Evolutionary conservation across 2,888 invertebrate genomes (phyloP).

Genomic region (Balanococcus diminutus): DNA sequence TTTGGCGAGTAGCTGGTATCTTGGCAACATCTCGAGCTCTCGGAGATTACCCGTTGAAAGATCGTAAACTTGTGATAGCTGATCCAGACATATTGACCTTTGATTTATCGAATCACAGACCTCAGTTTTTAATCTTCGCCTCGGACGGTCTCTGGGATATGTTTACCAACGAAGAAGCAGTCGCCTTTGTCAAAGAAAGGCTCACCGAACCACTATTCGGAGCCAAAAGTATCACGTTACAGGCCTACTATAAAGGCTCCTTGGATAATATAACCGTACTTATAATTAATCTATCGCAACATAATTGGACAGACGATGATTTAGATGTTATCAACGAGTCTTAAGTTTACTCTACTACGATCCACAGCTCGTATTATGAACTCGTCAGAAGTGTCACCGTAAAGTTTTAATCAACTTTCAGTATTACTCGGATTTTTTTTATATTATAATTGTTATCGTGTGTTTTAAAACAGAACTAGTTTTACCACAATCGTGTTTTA

Average conservation of each 20-base stretch:
- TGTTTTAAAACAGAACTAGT: background rate
- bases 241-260: conserved; percentile 90
- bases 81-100: conserved; percentile 94
- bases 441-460: background rate
- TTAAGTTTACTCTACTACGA: background rate
- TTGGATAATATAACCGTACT: conserved; percentile 95
- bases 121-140: conserved; percentile 88
- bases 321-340: conserved; percentile 38
- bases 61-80: conserved; percentile 90
- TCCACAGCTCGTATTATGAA: background rate
- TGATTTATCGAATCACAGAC: conserved; percentile 82
- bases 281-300: conserved; percentile 79
- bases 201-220: conserved; percentile 86
- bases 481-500: background rate
- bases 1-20: conserved; percentile 95
- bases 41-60: conserved; percentile 94
- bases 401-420: background rate
- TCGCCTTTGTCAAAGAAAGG: conserved; percentile 79
- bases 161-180: conserved; percentile 92
- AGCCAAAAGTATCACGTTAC: conserved; percentile 87
- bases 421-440: background rate
- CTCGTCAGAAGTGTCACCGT: background rate
- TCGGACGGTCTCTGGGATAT: conserved; percentile 98
- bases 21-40: conserved; percentile 92
- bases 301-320: conserved; percentile 58